Evolutionary conservation across 2,797 vertebrate genomes (phyloP).

Genomic region (Tenualosa ilisha): DNA sequence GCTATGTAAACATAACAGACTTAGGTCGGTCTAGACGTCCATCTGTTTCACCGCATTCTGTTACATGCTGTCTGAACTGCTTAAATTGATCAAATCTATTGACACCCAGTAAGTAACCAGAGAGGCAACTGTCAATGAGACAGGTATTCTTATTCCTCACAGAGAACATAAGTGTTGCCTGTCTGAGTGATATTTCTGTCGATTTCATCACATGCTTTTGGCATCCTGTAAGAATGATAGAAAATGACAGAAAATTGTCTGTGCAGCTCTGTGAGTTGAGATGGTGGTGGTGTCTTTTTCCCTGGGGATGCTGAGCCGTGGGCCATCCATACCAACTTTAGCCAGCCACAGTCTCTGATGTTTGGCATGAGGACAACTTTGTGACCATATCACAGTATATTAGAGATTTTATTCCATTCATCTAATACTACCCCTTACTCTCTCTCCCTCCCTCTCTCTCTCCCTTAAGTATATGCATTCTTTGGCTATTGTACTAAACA

Average conservation of each 20-base stretch:
- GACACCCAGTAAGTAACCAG: background rate
- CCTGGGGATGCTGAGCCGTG: background rate
- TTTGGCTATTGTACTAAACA: background rate
- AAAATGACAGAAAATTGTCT: background rate
- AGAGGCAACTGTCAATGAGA: background rate
- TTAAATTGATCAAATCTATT: background rate
- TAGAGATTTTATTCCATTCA: background rate
- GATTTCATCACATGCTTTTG: conserved; percentile 26
- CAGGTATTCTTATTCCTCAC: background rate
- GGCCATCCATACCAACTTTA: background rate
- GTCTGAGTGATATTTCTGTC: conserved; percentile 20
- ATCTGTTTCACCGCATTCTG: background rate
- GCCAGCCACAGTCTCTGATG: background rate
- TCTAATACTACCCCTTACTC: background rate
- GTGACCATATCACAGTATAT: background rate
- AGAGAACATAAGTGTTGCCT: background rate
- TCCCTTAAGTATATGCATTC: background rate
- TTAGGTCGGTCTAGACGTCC: background rate
- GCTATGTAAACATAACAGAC: background rate
- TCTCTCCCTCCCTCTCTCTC: background rate
- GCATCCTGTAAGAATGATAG: background rate
- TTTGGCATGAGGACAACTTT: background rate
- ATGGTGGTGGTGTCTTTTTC: background rate
- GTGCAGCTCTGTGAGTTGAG: background rate
- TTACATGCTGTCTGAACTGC: background rate